phyloP scores from a whole-genome alignment of 1,140 invertebrate species.

The Aphaenogaster ashmeadi region DNA sequence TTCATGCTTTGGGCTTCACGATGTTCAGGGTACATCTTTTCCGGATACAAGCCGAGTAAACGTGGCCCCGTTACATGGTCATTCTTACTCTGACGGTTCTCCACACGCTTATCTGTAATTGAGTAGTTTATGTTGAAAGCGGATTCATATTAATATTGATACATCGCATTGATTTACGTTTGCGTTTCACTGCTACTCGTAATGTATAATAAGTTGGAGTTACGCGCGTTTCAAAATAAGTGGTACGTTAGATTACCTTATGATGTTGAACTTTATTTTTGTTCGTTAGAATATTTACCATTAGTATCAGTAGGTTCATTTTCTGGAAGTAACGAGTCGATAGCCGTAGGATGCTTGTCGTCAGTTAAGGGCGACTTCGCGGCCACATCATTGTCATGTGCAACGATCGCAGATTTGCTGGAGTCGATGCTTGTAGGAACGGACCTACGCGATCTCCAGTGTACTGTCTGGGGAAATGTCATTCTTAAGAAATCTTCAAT shows the following conservation, averaged over 20 bases:
- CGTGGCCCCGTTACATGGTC: neutral
- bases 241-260: neutral
- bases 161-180: neutral
- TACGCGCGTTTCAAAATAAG: neutral
- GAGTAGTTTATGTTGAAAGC: neutral
- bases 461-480: neutral
- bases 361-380: slow-evolving; percentile 12
- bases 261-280: neutral
- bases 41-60: neutral
- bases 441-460: neutral
- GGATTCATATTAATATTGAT: neutral
- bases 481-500: neutral
- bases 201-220: neutral
- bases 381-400: slow-evolving; percentile 14
- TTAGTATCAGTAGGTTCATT: neutral
- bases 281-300: neutral
- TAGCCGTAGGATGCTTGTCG: neutral
- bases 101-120: slow-evolving; percentile 6
- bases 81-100: neutral
- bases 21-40: neutral
- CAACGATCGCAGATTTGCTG: neutral
- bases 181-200: neutral
- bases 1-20: no score
- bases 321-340: slow-evolving; percentile 18
- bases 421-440: neutral